Percentiles rank a stretch among this genome's conserved stretches.
Conservation (phyloP, 2,888 invertebrate genomes). For the Drosophila quinaria region DNA sequence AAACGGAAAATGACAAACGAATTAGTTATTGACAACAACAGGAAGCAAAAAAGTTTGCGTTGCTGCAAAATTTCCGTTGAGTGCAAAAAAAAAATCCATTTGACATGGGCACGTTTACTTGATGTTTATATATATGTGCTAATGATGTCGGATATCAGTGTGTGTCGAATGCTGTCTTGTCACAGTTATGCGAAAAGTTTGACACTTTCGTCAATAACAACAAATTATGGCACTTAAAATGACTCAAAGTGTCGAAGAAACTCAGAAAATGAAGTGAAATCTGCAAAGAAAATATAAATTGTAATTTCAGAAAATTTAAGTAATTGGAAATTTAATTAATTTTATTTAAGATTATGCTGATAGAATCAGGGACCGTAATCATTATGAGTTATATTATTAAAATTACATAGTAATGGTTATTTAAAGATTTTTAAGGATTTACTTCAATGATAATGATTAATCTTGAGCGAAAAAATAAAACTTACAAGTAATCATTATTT, state of each 20-base stretch:
- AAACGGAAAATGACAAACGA: slow-evolving; percentile 82
- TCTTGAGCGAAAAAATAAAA: no score
- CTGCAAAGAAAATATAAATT: background rate
- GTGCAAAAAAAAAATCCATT: slow-evolving; percentile 49
- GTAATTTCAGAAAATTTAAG: no score
- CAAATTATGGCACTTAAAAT: slow-evolving; percentile 46
- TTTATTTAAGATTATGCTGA: no score
- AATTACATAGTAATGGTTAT: no score
- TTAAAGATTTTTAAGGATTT: no score
- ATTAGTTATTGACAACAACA: slow-evolving; percentile 81
- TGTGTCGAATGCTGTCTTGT: slow-evolving; percentile 30
- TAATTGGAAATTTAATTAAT: no score
- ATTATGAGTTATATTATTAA: no score
- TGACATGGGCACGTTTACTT: slow-evolving; percentile 31
- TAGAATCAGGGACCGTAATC: no score
- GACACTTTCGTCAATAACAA: slow-evolving; percentile 64
- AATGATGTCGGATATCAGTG: slow-evolving; percentile 55
- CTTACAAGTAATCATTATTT: no score
- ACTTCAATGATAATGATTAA: no score
- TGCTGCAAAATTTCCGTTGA: slow-evolving; percentile 75
- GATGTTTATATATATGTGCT: slow-evolving; percentile 49
- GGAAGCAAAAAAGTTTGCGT: slow-evolving; percentile 71
- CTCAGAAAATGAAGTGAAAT: background rate
- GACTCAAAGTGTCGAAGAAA: slow-evolving; percentile 3
- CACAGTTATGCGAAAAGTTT: slow-evolving; percentile 49